Conservation (phyloP, 2,888 invertebrate species). For the Sesia bembeciformis region DNA sequence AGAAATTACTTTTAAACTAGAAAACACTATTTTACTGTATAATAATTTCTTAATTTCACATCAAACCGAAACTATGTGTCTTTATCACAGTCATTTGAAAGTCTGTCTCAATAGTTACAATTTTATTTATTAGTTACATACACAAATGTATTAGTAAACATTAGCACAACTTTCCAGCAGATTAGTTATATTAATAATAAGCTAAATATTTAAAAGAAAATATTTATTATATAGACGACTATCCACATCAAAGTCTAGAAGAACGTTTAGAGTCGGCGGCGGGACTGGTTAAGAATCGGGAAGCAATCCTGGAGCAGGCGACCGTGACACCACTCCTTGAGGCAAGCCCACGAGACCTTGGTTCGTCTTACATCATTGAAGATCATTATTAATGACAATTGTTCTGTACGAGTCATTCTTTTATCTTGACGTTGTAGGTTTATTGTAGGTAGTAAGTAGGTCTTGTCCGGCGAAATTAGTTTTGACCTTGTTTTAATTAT, state of each 20-base stretch:
- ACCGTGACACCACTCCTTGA: conserved; percentile 52
- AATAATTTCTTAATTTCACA: conserved; percentile 1
- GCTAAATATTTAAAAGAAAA: too few species aligned
- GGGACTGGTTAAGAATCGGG: conserved; percentile 41
- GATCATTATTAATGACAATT: not conserved
- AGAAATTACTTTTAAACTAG: not conserved
- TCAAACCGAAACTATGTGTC: not conserved
- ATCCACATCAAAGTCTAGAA: conserved; percentile 33
- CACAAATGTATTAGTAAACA: too few species aligned
- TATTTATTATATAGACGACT: conserved; percentile 21
- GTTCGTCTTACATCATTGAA: conserved; percentile 29
- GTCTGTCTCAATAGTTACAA: not conserved
- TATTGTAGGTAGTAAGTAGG: too few species aligned
- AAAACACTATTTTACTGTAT: conserved; percentile 3
- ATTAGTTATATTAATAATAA: too few species aligned
- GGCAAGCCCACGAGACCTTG: conserved; percentile 56
- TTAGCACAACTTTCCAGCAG: too few species aligned
- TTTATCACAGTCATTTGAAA: not conserved
- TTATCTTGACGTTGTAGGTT: too few species aligned
- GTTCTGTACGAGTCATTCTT: not conserved
- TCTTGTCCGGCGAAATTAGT: too few species aligned
- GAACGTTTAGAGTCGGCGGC: conserved; percentile 43
- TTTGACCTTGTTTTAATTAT: too few species aligned
- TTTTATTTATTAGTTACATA: too few species aligned
- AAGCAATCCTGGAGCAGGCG: conserved; percentile 29